These are phyloP conservation scores for Myotis findleyi DNA, from an alignment of 2,797 vertebrate genomes.

Conservation along the genomic window DNA sequence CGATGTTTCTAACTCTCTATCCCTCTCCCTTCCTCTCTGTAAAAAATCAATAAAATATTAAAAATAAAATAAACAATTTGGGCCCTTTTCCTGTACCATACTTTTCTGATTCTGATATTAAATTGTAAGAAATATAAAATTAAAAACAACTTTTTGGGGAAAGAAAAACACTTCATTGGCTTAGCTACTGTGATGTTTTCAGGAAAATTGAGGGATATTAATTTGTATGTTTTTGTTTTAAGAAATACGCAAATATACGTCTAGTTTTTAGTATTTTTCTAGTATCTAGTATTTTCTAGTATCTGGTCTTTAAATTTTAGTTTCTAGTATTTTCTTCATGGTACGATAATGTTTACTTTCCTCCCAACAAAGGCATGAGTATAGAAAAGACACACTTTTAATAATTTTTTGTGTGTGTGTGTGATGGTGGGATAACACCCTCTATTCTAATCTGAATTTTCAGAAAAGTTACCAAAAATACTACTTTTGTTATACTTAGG, in stretches of 20 bases:
- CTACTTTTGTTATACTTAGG: neutral
- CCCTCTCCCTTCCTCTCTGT: no score
- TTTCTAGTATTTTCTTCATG: neutral
- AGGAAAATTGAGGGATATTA: neutral
- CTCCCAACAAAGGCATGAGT: neutral
- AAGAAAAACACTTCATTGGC: neutral
- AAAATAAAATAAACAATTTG: neutral
- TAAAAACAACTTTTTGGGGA: neutral
- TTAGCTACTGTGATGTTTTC: slow-evolving; percentile 7
- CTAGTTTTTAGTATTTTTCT: neutral
- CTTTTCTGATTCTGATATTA: neutral
- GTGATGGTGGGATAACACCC: neutral
- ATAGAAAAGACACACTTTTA: slow-evolving; percentile 2
- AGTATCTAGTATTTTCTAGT: neutral
- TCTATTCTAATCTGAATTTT: slow-evolving; percentile 11
- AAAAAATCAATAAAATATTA: no score
- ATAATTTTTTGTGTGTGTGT: neutral
- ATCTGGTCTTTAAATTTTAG: neutral
- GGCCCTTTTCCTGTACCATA: neutral
- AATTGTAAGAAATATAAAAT: neutral
- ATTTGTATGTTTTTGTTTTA: slow-evolving; percentile 19
- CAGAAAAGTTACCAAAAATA: neutral
- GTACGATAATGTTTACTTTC: neutral
- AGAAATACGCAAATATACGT: neutral
- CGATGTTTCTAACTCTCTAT: no score